Evolutionary conservation across 1,140 invertebrate species (phyloP).

Genomic region (Trichogramma pretiosum): DNA sequence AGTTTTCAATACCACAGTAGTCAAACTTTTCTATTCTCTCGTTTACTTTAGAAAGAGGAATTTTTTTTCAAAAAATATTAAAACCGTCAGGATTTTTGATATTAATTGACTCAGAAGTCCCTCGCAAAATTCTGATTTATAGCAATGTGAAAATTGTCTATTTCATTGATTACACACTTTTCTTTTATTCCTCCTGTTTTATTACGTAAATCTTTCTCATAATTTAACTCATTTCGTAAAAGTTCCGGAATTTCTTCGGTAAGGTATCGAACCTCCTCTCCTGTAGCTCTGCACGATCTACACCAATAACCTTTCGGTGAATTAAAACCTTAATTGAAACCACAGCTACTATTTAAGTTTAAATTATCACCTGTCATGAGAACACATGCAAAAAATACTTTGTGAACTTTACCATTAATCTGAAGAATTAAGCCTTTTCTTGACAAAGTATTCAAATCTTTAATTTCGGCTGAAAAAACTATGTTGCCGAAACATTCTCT

Average conservation of each 20-base stretch:
- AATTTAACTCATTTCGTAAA: constrained; percentile 6
- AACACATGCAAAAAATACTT: constrained; percentile 2
- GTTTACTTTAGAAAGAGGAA: constrained; percentile 15
- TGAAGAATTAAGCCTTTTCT: not conserved
- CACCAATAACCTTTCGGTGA: constrained; percentile 6
- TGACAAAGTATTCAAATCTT: constrained; percentile 7
- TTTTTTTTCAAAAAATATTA: constrained; percentile 15
- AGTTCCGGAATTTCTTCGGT: not conserved
- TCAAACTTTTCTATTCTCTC: constrained; percentile 16
- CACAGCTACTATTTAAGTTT: constrained; percentile 16
- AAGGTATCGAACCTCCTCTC: constrained; percentile 1
- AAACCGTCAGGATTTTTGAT: constrained; percentile 10
- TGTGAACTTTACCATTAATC: not conserved
- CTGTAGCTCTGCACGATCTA: constrained; percentile 3
- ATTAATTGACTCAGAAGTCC: constrained; percentile 18
- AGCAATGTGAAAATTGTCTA: constrained; percentile 18
- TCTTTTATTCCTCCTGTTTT: constrained; percentile 11
- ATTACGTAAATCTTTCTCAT: constrained; percentile 10
- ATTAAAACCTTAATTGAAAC: constrained; percentile 16
- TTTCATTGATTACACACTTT: constrained; percentile 10
- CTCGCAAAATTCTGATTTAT: constrained; percentile 19
- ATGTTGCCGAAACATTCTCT: constrained; percentile 11
- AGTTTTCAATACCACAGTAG: constrained; percentile 12
- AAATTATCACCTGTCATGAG: constrained; percentile 18
- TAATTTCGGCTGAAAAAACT: constrained; percentile 10